Conservation (phyloP, 2,797 vertebrate genomes). For the Hippocampus kuda region DNA sequence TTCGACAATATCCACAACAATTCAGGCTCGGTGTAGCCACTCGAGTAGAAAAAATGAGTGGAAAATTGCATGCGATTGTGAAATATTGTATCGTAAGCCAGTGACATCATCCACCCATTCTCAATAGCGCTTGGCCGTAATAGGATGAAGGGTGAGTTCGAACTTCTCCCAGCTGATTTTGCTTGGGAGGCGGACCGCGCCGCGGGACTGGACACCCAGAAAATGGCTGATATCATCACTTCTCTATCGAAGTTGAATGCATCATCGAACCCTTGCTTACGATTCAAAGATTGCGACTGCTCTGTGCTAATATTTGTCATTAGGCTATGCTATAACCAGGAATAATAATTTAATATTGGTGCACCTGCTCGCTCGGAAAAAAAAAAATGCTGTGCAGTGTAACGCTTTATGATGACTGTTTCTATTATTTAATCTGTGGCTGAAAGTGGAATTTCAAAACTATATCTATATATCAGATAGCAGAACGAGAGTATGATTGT, state of each 20-base stretch:
- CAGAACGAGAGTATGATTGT: neutral
- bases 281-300: too few species aligned
- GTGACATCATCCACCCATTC: neutral
- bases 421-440: neutral
- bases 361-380: neutral
- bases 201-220: too few species aligned
- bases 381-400: neutral
- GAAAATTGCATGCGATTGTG: neutral
- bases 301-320: too few species aligned
- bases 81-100: neutral
- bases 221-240: too few species aligned
- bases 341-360: neutral
- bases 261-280: too few species aligned
- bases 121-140: neutral
- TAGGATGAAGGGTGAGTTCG: too few species aligned
- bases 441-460: neutral
- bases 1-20: neutral
- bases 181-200: too few species aligned
- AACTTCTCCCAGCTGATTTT: too few species aligned
- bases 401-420: neutral
- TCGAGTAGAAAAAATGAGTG: neutral
- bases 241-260: too few species aligned
- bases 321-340: too few species aligned
- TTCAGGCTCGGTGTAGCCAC: neutral
- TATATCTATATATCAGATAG: neutral